Percentiles rank a stretch among this genome's conserved stretches.
phyloP scores from a whole-genome alignment of 2,888 invertebrate species.

The Cylloceria caligata region DNA sequence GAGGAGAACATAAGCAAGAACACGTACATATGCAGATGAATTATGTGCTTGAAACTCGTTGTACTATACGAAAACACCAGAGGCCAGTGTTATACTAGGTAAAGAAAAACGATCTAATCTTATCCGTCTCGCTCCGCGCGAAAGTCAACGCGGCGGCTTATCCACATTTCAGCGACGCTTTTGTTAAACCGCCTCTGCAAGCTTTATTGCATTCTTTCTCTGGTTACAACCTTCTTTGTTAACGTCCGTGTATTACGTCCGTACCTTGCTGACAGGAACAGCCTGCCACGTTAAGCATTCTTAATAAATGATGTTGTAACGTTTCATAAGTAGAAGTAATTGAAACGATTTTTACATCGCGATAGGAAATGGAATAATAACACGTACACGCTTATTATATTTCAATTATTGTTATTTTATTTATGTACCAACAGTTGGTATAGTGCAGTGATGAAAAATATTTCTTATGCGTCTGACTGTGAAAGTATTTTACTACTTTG shows the following conservation, averaged over 20 bases:
- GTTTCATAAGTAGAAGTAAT: slow-evolving; percentile 37
- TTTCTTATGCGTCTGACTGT: neutral
- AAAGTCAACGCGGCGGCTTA: slow-evolving; percentile 53
- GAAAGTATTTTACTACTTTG: neutral
- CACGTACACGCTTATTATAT: neutral
- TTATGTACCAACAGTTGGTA: neutral
- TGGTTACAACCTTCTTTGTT: neutral
- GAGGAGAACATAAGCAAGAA: slow-evolving; percentile 3
- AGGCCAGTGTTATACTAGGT: slow-evolving; percentile 24
- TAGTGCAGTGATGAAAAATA: neutral
- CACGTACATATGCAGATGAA: slow-evolving; percentile 37
- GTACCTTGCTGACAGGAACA: neutral
- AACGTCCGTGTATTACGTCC: slow-evolving; percentile 5
- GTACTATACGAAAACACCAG: slow-evolving; percentile 39
- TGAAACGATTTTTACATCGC: slow-evolving; percentile 15
- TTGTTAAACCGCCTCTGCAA: slow-evolving; percentile 12
- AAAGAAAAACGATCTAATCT: slow-evolving; percentile 59
- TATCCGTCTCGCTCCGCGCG: slow-evolving; percentile 52
- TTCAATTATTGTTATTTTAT: neutral
- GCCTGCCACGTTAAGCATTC: slow-evolving; percentile 11
- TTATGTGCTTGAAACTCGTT: slow-evolving; percentile 45
- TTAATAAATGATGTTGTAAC: slow-evolving; percentile 37
- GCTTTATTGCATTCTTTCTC: slow-evolving; percentile 56
- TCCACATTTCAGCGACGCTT: slow-evolving; percentile 44
- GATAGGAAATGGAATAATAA: neutral